Evolutionary conservation across 2,113 vertebrate species (phyloP).

Genomic region (Scomber colias): DNA sequence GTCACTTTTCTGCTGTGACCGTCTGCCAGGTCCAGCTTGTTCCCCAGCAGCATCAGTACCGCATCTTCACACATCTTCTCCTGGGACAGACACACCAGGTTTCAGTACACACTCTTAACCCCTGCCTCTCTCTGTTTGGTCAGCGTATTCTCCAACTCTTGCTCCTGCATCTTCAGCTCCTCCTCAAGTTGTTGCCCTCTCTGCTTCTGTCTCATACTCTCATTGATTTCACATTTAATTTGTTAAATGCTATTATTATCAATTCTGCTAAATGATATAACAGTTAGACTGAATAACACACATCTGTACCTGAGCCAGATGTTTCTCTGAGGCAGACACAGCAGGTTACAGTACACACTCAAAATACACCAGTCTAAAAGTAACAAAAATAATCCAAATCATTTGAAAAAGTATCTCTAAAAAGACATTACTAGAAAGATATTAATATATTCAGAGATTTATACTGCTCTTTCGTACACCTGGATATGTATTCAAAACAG

Average conservation of each 20-base stretch:
- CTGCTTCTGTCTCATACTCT: conserved; percentile 83
- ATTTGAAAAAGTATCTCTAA: background rate
- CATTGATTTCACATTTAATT: conserved; percentile 80
- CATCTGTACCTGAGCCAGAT: conserved; percentile 86
- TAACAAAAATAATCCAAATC: background rate
- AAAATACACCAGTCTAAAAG: background rate
- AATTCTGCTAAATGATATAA: background rate
- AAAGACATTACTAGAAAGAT: background rate
- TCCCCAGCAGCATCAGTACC: conserved; percentile 88
- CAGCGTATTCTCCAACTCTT: conserved; percentile 89
- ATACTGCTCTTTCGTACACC: background rate
- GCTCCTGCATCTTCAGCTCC: conserved; percentile 89
- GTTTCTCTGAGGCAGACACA: conserved; percentile 66
- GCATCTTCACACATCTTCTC: conserved; percentile 84
- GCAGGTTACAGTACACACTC: too few relatives aligned
- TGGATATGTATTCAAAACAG: conserved; percentile 44
- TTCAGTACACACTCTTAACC: background rate
- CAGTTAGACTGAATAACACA: background rate
- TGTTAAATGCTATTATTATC: background rate
- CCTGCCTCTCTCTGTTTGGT: conserved; percentile 90
- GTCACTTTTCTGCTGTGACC: conserved; percentile 72
- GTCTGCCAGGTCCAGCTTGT: conserved; percentile 83
- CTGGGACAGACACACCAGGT: conserved; percentile 59
- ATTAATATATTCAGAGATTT: background rate
- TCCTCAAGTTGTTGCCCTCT: conserved; percentile 86